Evolutionary conservation across 37 sponge, comb jelly and placozoan species (phyloP).

Genomic region (Diacarnus erythraeanus): DNA sequence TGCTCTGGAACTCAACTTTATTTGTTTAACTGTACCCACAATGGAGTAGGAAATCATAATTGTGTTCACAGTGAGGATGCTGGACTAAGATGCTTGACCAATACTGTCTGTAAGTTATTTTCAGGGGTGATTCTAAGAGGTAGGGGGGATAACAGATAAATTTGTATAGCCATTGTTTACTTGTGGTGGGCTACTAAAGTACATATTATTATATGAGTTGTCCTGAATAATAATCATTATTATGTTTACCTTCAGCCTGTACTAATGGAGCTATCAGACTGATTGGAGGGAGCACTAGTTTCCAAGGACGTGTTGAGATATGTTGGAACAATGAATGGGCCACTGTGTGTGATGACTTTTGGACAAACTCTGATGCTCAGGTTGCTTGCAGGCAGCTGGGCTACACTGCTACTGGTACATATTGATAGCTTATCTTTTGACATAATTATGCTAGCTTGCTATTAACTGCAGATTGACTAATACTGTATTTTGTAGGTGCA

Average conservation of each 20-base stretch:
- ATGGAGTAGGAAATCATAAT: conserved; percentile 7
- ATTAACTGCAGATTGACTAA: no score
- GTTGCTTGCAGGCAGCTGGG: conserved; percentile 15
- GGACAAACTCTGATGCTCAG: neutral
- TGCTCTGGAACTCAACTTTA: neutral
- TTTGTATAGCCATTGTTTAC: neutral
- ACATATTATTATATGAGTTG: neutral
- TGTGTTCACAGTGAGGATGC: conserved; percentile 50
- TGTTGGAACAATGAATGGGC: neutral
- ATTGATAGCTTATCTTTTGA: no score
- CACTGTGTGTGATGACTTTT: conserved; percentile 15
- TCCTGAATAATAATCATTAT: neutral
- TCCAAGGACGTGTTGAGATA: conserved; percentile 6
- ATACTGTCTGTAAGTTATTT: neutral
- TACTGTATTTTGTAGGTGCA: neutral
- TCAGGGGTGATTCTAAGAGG: neutral
- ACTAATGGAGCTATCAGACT: conserved; percentile 1
- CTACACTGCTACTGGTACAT: conserved; percentile 4
- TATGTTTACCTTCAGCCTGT: neutral
- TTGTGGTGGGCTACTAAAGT: conserved; percentile 11
- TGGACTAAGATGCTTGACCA: conserved; percentile 24
- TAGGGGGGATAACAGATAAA: neutral
- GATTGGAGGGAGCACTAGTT: neutral
- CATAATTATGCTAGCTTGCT: no score
- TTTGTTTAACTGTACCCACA: conserved; percentile 1